Conservation (phyloP, 2,797 vertebrate genomes). For the Pseudopleuronectes americanus region DNA sequence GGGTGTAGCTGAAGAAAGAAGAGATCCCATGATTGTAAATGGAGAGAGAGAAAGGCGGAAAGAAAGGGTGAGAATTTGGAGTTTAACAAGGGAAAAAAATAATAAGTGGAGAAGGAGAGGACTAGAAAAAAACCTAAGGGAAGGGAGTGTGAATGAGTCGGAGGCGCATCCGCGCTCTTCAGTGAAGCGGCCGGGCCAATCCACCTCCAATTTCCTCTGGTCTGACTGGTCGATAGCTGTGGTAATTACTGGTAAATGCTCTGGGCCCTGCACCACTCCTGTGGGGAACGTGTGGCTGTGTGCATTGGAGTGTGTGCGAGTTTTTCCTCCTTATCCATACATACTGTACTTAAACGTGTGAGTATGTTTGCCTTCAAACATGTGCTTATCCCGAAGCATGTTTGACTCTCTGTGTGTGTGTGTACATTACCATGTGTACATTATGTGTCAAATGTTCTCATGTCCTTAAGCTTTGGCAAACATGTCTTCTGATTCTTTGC, state of each 20-base stretch:
- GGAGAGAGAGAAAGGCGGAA: constrained; percentile 34
- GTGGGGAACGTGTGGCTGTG: constrained; percentile 56
- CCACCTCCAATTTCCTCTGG: constrained; percentile 81
- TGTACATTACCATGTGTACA: constrained; percentile 16
- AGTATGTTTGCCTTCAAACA: constrained; percentile 25
- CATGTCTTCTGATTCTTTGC: constrained; percentile 16
- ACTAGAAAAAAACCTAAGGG: constrained; percentile 21
- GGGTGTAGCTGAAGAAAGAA: constrained; percentile 26
- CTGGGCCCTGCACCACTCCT: constrained; percentile 60
- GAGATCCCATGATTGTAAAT: constrained; percentile 44
- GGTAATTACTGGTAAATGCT: constrained; percentile 80
- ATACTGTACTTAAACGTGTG: constrained; percentile 10
- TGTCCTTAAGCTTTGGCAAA: constrained; percentile 9
- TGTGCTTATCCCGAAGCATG: constrained; percentile 21
- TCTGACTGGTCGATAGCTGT: constrained; percentile 76
- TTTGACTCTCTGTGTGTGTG: constrained; percentile 27
- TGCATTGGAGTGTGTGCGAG: constrained; percentile 34
- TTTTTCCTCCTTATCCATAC: constrained; percentile 24
- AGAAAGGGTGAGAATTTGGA: constrained; percentile 34
- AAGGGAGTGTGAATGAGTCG: constrained; percentile 51
- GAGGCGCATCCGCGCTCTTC: constrained; percentile 56
- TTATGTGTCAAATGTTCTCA: constrained; percentile 8
- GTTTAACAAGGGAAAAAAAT: constrained; percentile 40
- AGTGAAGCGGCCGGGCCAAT: constrained; percentile 74
- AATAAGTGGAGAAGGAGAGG: constrained; percentile 27